Base-by-base conservation (phyloP, 2,797 vertebrate genomes). In the Anisognathus igniventris region DNA sequence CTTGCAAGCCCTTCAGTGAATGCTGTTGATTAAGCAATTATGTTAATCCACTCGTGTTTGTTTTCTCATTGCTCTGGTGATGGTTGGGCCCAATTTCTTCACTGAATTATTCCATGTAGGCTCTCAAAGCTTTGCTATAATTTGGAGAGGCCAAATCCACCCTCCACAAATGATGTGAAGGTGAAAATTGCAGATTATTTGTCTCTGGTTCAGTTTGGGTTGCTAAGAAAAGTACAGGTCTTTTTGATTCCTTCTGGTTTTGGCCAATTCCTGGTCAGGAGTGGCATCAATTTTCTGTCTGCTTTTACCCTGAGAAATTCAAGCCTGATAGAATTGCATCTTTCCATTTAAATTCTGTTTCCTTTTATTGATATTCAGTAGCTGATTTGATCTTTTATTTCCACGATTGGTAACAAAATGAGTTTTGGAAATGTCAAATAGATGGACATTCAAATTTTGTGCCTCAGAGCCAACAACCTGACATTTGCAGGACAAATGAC, bases 41-140 rank as follows among this genome's bases (percentile, higher is more conserved):
- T 96, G 96, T 98, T 98, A 98, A 99, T 99, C 98, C 98, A 97
- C 93, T 96, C 86, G 90, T 98, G 98, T 98, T 98, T 98, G 98
- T 98, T 99, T 99, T 98, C 96, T 97, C 97, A 97, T 90, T 89
- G 92, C 62, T 95, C 92, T 93, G 95, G 90, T 96, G 98, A 97
- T 96, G 96, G 97, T 93, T 72, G 73, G 92, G 91, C 94, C 91
- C 88, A 97, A 96, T 96, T 98, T 97, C 92, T 91, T 85, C 31
- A 44, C 57, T 88, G 93, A 96, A 96, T 97, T 95, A 95, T 97
- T 97, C 88, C 57, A 94, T 56, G 92, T 22, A 70, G 40, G 83
- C 85, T 86, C 97, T 96, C 92, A 42, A 73, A 85, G 80, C 87
- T 95, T 90, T 73, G 65, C 71, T 96, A 47, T 86, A 31, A 66